A percentile compares a stretch with the other conserved stretches of the same genome.
These are phyloP conservation scores for Phrixothrix hirtus DNA, from an alignment of 2,888 invertebrate species.

Conservation along the genomic window DNA sequence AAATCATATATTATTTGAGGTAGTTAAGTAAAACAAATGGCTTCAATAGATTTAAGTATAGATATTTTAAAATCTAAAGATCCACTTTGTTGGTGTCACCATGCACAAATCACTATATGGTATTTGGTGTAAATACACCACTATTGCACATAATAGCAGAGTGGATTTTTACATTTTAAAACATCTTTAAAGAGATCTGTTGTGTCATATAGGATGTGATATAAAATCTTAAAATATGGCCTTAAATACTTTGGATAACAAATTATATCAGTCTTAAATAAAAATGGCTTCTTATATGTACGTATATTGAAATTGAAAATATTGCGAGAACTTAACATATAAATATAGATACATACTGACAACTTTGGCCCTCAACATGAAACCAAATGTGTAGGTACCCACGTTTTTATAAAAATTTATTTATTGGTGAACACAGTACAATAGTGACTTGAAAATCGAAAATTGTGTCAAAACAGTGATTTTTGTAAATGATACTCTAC, in stretches of 20 bases:
- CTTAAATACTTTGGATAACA: conserved; percentile 49
- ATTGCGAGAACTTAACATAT: conserved; percentile 25
- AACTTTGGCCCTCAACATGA: conserved; percentile 18
- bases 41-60: conserved; percentile 35
- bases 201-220: conserved; percentile 21
- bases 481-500: conserved; percentile 29
- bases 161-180: too few relatives aligned
- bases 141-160: too few relatives aligned
- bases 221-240: conserved; percentile 29
- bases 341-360: conserved; percentile 12
- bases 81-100: too few relatives aligned
- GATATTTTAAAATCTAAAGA: too few relatives aligned
- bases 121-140: too few relatives aligned
- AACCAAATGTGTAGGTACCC: conserved; percentile 11
- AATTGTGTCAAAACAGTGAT: conserved; percentile 6
- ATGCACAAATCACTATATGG: too few relatives aligned
- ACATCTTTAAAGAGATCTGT: conserved; percentile 39
- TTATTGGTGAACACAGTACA: conserved; percentile 21
- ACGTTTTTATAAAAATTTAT: conserved; percentile 11
- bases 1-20: conserved; percentile 45
- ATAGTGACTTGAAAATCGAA: conserved; percentile 2
- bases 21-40: conserved; percentile 46
- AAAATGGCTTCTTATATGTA: conserved; percentile 50
- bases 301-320: conserved; percentile 23
- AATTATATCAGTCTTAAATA: conserved; percentile 55